These are phyloP conservation scores for Macropus fuliginosus DNA, from an alignment of 2,797 vertebrate species.

Conservation along the genomic window DNA sequence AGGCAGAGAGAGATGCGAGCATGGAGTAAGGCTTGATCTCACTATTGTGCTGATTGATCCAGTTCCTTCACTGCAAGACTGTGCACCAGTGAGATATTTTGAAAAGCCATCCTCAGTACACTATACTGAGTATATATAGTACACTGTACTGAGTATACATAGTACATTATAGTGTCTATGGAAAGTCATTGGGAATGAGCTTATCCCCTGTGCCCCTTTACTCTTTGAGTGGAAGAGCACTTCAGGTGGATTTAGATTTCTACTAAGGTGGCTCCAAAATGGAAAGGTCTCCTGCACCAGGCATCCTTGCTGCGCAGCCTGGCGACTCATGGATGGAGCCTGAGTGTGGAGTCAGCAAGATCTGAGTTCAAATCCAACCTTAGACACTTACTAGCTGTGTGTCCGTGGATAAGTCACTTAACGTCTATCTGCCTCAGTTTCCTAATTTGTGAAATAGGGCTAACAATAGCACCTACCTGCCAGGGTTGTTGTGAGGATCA, in stretches of 20 bases:
- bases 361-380: not conserved
- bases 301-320: not conserved
- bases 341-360: not conserved
- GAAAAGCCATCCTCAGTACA: not conserved
- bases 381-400: no score
- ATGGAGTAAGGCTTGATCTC: not conserved
- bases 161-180: not conserved
- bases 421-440: not conserved
- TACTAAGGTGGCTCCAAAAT: not conserved
- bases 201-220: not conserved
- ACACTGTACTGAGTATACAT: no score
- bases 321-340: not conserved
- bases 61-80: not conserved
- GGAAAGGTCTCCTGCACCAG: not conserved
- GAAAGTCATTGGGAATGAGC: not conserved
- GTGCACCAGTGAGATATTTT: not conserved
- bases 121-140: no score
- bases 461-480: not conserved
- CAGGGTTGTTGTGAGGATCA: not conserved
- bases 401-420: not conserved
- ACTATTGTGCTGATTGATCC: not conserved
- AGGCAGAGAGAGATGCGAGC: not conserved
- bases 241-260: not conserved
- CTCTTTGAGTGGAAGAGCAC: not conserved
- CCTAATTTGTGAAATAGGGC: not conserved